Percentiles rank a stretch among this genome's conserved stretches.
phyloP scores from a whole-genome alignment of 1,140 invertebrate genomes.

The Dendrolimus punctatus region DNA sequence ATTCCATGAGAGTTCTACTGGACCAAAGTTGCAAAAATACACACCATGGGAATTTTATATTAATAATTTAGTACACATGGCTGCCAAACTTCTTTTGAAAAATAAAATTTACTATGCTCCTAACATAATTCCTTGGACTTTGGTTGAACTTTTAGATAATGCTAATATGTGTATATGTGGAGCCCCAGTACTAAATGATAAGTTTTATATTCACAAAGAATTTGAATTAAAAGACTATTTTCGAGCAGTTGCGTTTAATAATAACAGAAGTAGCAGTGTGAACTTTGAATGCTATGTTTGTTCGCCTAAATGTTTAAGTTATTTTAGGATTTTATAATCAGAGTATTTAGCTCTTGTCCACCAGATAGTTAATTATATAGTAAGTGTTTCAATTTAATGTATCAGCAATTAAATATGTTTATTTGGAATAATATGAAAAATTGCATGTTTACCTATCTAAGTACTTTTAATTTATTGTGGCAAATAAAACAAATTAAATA shows the following conservation, averaged over 20 bases:
- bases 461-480: constrained; percentile 3
- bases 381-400: no score
- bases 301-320: constrained; percentile 68
- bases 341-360: no score
- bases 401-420: no score
- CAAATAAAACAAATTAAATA: constrained; percentile 1
- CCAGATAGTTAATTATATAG: no score
- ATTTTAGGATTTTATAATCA: not conserved
- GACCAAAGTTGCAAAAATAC: constrained; percentile 31
- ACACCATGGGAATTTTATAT: constrained; percentile 60
- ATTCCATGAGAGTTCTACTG: constrained; percentile 45
- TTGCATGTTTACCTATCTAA: not conserved
- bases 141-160: constrained; percentile 75
- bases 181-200: constrained; percentile 71
- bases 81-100: constrained; percentile 48
- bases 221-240: constrained; percentile 57
- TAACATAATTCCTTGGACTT: constrained; percentile 73
- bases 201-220: constrained; percentile 46
- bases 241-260: constrained; percentile 53
- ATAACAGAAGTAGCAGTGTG: constrained; percentile 47
- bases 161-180: constrained; percentile 77
- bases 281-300: constrained; percentile 76
- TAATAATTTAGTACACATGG: constrained; percentile 43
- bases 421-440: no score
- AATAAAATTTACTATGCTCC: constrained; percentile 70